These are phyloP conservation scores for Brachystomella parvula DNA, from an alignment of 1,140 invertebrate genomes.

Conservation along the genomic window DNA sequence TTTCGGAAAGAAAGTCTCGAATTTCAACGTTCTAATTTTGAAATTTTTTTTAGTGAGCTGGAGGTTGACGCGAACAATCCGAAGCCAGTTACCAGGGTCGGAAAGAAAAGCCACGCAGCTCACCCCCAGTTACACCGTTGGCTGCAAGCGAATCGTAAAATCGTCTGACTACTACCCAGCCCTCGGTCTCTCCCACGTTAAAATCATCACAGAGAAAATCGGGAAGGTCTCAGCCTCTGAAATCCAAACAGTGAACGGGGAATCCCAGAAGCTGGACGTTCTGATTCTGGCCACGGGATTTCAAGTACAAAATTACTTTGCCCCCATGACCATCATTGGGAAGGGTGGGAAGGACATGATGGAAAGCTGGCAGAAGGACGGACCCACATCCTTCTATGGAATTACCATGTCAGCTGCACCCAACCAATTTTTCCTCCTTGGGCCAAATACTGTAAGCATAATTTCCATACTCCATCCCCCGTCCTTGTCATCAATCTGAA, in stretches of 20 bases:
- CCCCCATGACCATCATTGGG: constrained; percentile 14
- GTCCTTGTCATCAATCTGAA: background rate
- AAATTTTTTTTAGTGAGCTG: too few species aligned
- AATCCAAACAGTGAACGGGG: constrained; percentile 1
- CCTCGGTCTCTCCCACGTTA: background rate
- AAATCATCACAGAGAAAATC: constrained; percentile 6
- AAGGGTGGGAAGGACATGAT: constrained; percentile 8
- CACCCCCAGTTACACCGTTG: constrained; percentile 2
- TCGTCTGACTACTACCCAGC: constrained; percentile 8
- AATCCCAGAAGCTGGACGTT: constrained; percentile 4
- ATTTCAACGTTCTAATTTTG: too few species aligned
- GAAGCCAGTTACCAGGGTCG: too few species aligned
- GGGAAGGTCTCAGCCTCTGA: background rate
- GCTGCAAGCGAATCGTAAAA: constrained; percentile 2
- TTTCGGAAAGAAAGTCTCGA: too few species aligned
- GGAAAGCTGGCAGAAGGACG: background rate
- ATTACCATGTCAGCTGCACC: background rate
- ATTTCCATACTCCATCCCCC: background rate
- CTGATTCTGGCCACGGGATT: constrained; percentile 26
- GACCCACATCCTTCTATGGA: constrained; percentile 10
- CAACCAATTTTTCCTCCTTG: constrained; percentile 21
- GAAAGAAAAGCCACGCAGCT: constrained; percentile 3
- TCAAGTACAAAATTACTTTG: constrained; percentile 24
- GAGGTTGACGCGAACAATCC: background rate
- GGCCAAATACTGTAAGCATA: constrained; percentile 24